phyloP scores from a whole-genome alignment of 2,888 invertebrate species.

The Patella caerulea region DNA sequence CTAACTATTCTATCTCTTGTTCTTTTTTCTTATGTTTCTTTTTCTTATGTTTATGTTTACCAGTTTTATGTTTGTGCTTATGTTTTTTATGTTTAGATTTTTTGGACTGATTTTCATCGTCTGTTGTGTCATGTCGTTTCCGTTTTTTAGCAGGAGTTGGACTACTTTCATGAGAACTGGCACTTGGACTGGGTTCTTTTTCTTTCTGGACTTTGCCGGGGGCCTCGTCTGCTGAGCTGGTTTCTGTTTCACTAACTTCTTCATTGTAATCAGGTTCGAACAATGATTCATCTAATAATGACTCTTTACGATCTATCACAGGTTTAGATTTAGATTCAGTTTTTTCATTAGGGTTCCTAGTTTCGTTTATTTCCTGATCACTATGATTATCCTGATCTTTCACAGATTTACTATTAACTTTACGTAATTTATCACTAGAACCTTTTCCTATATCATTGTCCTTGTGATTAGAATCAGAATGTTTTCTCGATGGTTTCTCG shows the following conservation, averaged over 20 bases:
- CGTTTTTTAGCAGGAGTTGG: constrained; percentile 36
- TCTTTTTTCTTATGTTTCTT: constrained; percentile 50
- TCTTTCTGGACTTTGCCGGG: constrained; percentile 20
- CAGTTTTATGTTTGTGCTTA: constrained; percentile 44
- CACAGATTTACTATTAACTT: constrained; percentile 20
- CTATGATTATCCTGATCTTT: not conserved
- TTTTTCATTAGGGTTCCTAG: not conserved
- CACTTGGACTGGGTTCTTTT: constrained; percentile 15
- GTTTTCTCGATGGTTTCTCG: constrained; percentile 20
- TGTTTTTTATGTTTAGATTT: constrained; percentile 50
- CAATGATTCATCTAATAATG: constrained; percentile 61
- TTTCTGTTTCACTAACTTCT: constrained; percentile 29
- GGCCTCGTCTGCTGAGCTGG: constrained; percentile 19
- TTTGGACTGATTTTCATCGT: constrained; percentile 18
- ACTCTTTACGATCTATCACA: constrained; percentile 55
- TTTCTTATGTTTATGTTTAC: constrained; percentile 53
- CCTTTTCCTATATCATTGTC: constrained; percentile 36
- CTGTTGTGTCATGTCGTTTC: constrained; percentile 27
- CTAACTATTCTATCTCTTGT: constrained; percentile 38
- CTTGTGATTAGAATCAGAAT: constrained; percentile 23
- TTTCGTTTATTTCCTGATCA: not conserved
- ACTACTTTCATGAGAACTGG: constrained; percentile 16
- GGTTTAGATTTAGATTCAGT: constrained; percentile 1
- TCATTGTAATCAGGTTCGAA: constrained; percentile 67
- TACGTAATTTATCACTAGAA: constrained; percentile 27